Evolutionary conservation across 2,888 invertebrate genomes (phyloP).

Genomic region (Mycalesis mineus): DNA sequence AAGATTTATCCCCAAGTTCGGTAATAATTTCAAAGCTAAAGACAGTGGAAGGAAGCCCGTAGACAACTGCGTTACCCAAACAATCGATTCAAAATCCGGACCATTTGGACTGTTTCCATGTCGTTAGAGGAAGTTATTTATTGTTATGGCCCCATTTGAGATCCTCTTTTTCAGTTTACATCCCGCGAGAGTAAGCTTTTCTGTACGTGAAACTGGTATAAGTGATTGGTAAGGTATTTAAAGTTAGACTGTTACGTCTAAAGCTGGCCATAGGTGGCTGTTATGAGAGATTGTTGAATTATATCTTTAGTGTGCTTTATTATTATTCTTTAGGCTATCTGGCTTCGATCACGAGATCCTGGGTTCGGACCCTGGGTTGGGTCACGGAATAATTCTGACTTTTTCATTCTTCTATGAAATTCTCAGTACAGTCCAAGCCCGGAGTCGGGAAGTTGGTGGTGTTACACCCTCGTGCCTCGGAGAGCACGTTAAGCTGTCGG

Average conservation of each 20-base stretch:
- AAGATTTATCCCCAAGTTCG: slow-evolving; percentile 14
- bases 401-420: too few species aligned
- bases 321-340: too few species aligned
- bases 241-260: neutral
- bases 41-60: slow-evolving; percentile 15
- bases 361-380: too few species aligned
- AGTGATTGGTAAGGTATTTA: slow-evolving; percentile 18
- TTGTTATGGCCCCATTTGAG: slow-evolving; percentile 47
- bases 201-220: slow-evolving; percentile 20
- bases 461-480: too few species aligned
- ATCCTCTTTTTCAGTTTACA: slow-evolving; percentile 35
- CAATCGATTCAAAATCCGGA: slow-evolving; percentile 45
- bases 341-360: too few species aligned
- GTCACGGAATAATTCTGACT: too few species aligned
- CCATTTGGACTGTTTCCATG: slow-evolving; percentile 44
- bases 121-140: slow-evolving; percentile 48
- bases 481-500: too few species aligned
- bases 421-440: too few species aligned
- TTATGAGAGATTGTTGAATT: too few species aligned
- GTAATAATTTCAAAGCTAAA: slow-evolving; percentile 23
- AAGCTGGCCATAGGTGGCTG: too few species aligned
- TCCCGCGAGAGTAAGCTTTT: slow-evolving; percentile 22
- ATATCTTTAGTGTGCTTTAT: too few species aligned
- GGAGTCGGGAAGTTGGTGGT: too few species aligned
- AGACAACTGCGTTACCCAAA: slow-evolving; percentile 29